Percentiles rank a stretch among this genome's conserved stretches.
Evolutionary conservation across 2,113 vertebrate species (phyloP).

Genomic region (Natator depressus): DNA sequence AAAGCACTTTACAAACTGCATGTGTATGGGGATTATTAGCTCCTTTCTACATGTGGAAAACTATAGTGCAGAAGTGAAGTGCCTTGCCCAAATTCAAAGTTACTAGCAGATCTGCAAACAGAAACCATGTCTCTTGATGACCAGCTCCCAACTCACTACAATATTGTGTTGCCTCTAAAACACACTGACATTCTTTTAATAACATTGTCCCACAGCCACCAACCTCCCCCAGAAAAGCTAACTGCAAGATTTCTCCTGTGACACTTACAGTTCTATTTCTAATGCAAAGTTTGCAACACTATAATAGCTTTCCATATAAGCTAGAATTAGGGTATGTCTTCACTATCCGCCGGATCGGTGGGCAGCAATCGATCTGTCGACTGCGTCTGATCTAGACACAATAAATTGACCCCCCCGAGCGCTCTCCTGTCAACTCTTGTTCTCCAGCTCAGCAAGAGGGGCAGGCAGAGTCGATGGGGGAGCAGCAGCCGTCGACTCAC

Average conservation of each 20-base stretch:
- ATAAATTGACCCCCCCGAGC: too few species aligned
- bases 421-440: too few species aligned
- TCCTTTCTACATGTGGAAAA: neutral
- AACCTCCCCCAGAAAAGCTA: neutral
- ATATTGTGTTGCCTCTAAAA: neutral
- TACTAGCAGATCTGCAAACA: neutral
- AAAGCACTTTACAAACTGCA: neutral
- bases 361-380: too few species aligned
- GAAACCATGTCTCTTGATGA: neutral
- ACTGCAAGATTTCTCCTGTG: neutral
- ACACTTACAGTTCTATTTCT: neutral
- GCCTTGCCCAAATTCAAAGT: neutral
- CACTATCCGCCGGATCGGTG: too few species aligned
- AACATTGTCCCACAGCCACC: neutral
- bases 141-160: neutral
- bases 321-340: neutral
- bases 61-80: neutral
- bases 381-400: too few species aligned
- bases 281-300: neutral
- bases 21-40: neutral
- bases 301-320: neutral
- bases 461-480: too few species aligned
- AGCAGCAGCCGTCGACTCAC: too few species aligned
- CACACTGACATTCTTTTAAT: accelerated
- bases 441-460: too few species aligned